Conservation (phyloP, 2,888 invertebrate genomes). For the Ptychoptera albimana region DNA sequence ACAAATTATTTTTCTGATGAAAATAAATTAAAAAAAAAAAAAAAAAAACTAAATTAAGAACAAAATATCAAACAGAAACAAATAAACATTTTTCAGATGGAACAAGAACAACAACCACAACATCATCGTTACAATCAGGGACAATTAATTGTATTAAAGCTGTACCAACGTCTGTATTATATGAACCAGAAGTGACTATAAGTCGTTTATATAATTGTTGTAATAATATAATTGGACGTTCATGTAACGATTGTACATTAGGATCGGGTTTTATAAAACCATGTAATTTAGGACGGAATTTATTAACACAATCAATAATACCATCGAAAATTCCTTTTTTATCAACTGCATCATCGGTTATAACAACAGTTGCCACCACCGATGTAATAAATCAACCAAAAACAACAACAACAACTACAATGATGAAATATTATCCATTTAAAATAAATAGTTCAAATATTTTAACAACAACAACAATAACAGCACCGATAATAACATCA, state of each 20-base stretch:
- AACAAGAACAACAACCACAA: conserved; percentile 21
- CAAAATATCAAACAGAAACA: conserved; percentile 6
- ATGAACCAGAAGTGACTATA: conserved; percentile 28
- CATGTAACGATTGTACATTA: no score
- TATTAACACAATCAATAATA: not conserved
- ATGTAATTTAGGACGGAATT: not conserved
- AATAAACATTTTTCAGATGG: conserved; percentile 30
- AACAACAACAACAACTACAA: not conserved
- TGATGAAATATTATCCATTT: no score
- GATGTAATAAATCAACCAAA: not conserved
- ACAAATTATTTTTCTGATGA: conserved; percentile 7
- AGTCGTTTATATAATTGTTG: conserved; percentile 29
- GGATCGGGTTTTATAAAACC: no score
- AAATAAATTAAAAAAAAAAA: not conserved
- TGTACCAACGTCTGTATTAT: conserved; percentile 11
- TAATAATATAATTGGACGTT: no score
- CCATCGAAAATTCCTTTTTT: not conserved
- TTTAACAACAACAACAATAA: not conserved
- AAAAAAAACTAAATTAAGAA: conserved; percentile 5
- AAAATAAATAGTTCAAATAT: no score
- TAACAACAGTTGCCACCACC: not conserved
- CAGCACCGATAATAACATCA: conserved; percentile 2
- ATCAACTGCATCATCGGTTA: no score
- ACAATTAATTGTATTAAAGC: not conserved
- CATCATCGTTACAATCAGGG: conserved; percentile 6